phyloP scores from a whole-genome alignment of 2,888 invertebrate species.

The Anticlea derivata region DNA sequence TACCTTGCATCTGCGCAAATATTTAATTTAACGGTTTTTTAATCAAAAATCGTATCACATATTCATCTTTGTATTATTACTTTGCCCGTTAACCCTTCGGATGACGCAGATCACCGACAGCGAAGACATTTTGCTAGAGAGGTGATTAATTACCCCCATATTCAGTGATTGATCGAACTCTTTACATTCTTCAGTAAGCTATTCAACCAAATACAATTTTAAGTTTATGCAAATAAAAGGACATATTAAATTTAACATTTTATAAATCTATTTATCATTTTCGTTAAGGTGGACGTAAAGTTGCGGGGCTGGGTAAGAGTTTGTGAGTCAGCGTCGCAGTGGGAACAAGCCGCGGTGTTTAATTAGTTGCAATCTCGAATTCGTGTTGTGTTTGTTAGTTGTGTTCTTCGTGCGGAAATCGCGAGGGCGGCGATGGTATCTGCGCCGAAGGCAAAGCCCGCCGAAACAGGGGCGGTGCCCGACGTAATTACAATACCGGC shows the following conservation, averaged over 20 bases:
- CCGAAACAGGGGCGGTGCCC: conserved; percentile 67
- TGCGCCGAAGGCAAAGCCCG: conserved; percentile 54
- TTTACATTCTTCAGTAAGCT: conserved; percentile 48
- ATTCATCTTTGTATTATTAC: conserved; percentile 9
- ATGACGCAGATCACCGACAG: conserved; percentile 37
- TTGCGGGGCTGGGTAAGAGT: conserved; percentile 52
- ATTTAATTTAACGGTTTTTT: too few species aligned
- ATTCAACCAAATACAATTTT: conserved; percentile 33
- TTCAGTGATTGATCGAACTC: conserved; percentile 70
- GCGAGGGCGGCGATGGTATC: conserved; percentile 64
- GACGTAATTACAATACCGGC: conserved; percentile 69
- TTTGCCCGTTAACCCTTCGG: conserved; percentile 51
- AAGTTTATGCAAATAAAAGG: conserved; percentile 56
- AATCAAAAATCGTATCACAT: background rate
- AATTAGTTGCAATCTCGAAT: conserved; percentile 70
- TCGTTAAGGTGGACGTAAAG: conserved; percentile 56
- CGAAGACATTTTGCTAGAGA: conserved; percentile 47
- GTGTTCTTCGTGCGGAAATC: conserved; percentile 53
- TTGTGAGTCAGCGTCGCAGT: conserved; percentile 48
- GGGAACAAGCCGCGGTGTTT: conserved; percentile 46
- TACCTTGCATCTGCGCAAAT: too few species aligned
- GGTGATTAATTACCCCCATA: conserved; percentile 74
- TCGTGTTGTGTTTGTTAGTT: conserved; percentile 42
- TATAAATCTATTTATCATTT: conserved; percentile 72
- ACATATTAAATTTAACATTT: conserved; percentile 57